Evolutionary conservation across 92 coral and sea anemone genomes (phyloP).

Genomic region (Epizoanthus fatuus): DNA sequence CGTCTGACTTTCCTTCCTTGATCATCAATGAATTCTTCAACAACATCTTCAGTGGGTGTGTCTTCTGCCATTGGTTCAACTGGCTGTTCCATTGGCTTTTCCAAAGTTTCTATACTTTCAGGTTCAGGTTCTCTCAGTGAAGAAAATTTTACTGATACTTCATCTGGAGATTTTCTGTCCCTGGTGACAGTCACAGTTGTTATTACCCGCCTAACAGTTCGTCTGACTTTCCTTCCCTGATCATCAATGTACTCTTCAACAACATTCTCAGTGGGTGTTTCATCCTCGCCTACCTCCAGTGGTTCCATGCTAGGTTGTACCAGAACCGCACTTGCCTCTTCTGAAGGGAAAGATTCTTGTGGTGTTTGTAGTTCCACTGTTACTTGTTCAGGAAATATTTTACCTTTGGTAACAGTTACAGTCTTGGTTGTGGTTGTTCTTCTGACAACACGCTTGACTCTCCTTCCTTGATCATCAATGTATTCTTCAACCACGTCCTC

Average conservation of each 20-base stretch:
- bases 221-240: constrained; percentile 66
- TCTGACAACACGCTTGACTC: constrained; percentile 72
- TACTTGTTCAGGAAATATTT: constrained; percentile 39
- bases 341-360: constrained; percentile 43
- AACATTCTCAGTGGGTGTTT: constrained; percentile 46
- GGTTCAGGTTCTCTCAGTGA: no score
- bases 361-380: constrained; percentile 26
- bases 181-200: constrained; percentile 28
- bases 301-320: not conserved
- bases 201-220: constrained; percentile 55
- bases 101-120: no score
- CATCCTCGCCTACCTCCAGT: constrained; percentile 6
- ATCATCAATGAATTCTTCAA: constrained; percentile 75
- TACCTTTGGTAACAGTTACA: constrained; percentile 27
- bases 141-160: no score
- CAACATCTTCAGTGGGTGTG: constrained; percentile 56
- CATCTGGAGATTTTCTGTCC: not conserved
- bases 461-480: constrained; percentile 79
- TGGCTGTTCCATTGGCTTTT: no score
- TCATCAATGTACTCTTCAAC: constrained; percentile 75
- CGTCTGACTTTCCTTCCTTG: constrained; percentile 62
- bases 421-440: constrained; percentile 58
- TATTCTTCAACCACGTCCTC: constrained; percentile 76
- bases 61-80: not conserved
- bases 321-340: not conserved